These are phyloP conservation scores for Eurois occulta DNA, from an alignment of 2,888 invertebrate species.

Conservation along the genomic window DNA sequence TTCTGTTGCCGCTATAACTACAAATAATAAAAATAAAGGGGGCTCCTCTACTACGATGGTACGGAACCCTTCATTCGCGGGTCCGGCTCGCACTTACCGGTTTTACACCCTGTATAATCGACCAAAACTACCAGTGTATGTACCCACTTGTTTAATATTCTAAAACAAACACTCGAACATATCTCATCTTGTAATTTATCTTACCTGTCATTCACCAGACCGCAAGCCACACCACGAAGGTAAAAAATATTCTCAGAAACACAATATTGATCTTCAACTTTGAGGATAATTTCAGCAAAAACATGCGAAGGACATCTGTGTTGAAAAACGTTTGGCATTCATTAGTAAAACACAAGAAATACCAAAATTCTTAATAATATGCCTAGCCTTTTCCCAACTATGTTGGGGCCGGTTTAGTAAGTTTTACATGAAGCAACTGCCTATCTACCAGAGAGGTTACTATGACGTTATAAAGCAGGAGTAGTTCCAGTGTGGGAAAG, in stretches of 20 bases:
- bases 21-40: no score
- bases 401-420: background rate
- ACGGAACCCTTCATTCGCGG: no score
- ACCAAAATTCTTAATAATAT: background rate
- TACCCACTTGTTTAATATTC: background rate
- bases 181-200: background rate
- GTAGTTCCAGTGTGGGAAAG: no score
- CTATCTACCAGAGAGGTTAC: no score
- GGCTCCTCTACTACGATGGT: no score
- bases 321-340: constrained; percentile 22
- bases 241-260: constrained; percentile 34
- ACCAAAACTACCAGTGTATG: no score
- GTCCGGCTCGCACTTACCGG: no score
- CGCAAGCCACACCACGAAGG: background rate
- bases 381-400: background rate
- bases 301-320: constrained; percentile 16
- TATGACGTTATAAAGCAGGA: no score
- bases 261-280: background rate
- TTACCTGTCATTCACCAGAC: background rate
- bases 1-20: no score
- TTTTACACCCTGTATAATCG: no score
- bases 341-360: constrained; percentile 13
- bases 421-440: background rate
- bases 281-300: constrained; percentile 42
- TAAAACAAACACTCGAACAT: background rate